Conservation (phyloP, 1,140 invertebrate species). For the Trialeurodes vaporariorum region DNA sequence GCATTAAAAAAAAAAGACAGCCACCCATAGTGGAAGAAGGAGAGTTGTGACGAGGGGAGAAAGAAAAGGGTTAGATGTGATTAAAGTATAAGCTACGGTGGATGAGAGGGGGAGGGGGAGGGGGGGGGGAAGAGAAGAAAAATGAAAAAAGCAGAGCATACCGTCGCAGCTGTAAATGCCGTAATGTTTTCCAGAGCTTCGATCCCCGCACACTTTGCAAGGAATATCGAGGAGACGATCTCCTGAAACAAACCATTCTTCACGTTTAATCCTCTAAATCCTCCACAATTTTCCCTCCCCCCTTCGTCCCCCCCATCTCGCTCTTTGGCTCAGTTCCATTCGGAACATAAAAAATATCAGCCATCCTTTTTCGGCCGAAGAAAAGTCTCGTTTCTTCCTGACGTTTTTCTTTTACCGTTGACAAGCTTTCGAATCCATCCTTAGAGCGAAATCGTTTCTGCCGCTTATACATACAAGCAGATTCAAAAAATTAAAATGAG, state of each 20-base stretch:
- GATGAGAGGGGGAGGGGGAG: not conserved
- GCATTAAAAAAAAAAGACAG: too few relatives aligned
- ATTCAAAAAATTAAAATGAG: too few relatives aligned
- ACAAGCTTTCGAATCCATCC: too few relatives aligned
- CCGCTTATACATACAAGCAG: too few relatives aligned
- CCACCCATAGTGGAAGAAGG: too few relatives aligned
- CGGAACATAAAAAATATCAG: too few relatives aligned
- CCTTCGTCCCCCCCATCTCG: not conserved
- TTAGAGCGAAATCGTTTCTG: too few relatives aligned
- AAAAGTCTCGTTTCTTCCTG: too few relatives aligned
- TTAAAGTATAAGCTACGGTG: too few relatives aligned
- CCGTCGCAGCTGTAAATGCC: conserved; percentile 95
- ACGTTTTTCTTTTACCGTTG: too few relatives aligned
- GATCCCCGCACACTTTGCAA: conserved; percentile 91
- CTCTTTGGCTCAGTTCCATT: too few relatives aligned
- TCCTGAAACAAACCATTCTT: conserved; percentile 40
- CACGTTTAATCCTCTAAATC: not conserved
- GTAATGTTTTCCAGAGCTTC: conserved; percentile 94
- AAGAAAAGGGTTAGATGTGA: conserved; percentile 16
- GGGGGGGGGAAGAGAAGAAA: conserved; percentile 6
- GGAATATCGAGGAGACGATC: conserved; percentile 89
- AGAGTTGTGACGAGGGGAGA: not conserved
- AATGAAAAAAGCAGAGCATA: conserved; percentile 49
- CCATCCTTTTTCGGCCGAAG: too few relatives aligned
- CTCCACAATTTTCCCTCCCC: not conserved